Conservation (phyloP, 1,140 invertebrate genomes). For the Zelostemma sp. region DNA sequence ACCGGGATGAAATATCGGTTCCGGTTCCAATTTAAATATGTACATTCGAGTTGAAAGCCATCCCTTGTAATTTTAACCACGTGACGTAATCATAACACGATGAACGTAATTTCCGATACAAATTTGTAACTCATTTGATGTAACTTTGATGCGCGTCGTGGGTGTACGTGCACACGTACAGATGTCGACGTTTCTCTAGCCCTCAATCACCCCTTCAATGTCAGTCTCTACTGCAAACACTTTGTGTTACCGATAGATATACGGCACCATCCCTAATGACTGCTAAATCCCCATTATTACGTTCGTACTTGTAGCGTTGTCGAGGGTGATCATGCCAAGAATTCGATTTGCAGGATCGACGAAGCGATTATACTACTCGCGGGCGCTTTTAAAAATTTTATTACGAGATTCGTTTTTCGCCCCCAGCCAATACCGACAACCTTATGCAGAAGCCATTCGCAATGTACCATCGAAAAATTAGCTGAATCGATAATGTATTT, state of each 20-base stretch:
- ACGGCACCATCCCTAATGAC: constrained; percentile 56
- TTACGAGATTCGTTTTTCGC: too few relatives aligned
- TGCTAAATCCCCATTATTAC: constrained; percentile 59
- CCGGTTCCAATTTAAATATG: too few relatives aligned
- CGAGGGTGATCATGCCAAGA: constrained; percentile 32
- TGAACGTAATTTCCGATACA: not conserved
- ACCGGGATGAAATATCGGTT: too few relatives aligned
- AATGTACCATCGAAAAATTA: too few relatives aligned
- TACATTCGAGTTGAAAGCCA: too few relatives aligned
- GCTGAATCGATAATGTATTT: too few relatives aligned
- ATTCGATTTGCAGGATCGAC: constrained; percentile 36
- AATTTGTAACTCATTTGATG: not conserved
- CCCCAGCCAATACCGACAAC: too few relatives aligned
- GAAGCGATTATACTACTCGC: constrained; percentile 15
- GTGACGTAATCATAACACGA: too few relatives aligned
- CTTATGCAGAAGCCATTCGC: too few relatives aligned
- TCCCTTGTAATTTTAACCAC: too few relatives aligned
- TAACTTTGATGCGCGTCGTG: not conserved
- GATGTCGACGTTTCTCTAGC: constrained; percentile 35
- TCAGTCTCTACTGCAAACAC: constrained; percentile 51
- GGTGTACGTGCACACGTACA: constrained; percentile 16
- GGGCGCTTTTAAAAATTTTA: constrained; percentile 16
- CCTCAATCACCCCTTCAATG: constrained; percentile 30
- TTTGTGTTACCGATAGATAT: constrained; percentile 55
- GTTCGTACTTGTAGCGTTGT: constrained; percentile 41